Conservation (phyloP, 2,797 vertebrate species). For the Amniataba percoides region DNA sequence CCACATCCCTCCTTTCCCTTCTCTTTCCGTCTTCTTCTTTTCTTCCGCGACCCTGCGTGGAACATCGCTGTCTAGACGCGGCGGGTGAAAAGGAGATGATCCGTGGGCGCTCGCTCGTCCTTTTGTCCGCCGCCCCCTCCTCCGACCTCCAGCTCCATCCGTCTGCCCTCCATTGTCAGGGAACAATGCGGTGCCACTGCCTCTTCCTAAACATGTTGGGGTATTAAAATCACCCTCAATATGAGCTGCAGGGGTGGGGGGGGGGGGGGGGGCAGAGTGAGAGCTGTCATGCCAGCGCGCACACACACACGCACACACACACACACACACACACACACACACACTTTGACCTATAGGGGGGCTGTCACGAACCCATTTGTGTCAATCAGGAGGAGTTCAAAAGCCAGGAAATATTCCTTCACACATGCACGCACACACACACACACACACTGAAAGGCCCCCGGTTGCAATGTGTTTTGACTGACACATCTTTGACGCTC, state of each 20-base stretch:
- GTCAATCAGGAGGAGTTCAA: slow-evolving; percentile 82
- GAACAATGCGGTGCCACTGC: slow-evolving; percentile 85
- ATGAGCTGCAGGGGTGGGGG: slow-evolving; percentile 72
- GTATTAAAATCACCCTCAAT: slow-evolving; percentile 82
- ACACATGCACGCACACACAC: slow-evolving; percentile 37
- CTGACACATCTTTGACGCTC: slow-evolving; percentile 78
- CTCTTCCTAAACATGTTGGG: slow-evolving; percentile 89
- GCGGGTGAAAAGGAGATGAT: slow-evolving; percentile 77
- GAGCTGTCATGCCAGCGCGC: slow-evolving; percentile 79
- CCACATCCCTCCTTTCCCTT: slow-evolving; percentile 36
- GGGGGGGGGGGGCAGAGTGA: slow-evolving; percentile 24
- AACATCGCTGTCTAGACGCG: slow-evolving; percentile 85
- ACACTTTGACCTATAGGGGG: slow-evolving; percentile 74
- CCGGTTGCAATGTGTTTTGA: slow-evolving; percentile 83
- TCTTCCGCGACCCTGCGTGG: slow-evolving; percentile 64
- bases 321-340: slow-evolving; percentile 56
- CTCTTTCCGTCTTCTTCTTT: slow-evolving; percentile 35
- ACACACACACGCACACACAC: too few species aligned
- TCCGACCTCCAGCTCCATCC: slow-evolving; percentile 73
- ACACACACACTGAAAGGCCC: slow-evolving; percentile 49
- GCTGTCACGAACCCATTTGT: slow-evolving; percentile 75
- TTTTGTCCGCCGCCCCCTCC: slow-evolving; percentile 77
- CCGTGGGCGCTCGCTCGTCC: slow-evolving; percentile 72
- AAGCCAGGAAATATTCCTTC: slow-evolving; percentile 79
- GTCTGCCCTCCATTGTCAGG: slow-evolving; percentile 82